Evolutionary conservation across 2,888 invertebrate genomes (phyloP).

Genomic region (Mythimna impura): DNA sequence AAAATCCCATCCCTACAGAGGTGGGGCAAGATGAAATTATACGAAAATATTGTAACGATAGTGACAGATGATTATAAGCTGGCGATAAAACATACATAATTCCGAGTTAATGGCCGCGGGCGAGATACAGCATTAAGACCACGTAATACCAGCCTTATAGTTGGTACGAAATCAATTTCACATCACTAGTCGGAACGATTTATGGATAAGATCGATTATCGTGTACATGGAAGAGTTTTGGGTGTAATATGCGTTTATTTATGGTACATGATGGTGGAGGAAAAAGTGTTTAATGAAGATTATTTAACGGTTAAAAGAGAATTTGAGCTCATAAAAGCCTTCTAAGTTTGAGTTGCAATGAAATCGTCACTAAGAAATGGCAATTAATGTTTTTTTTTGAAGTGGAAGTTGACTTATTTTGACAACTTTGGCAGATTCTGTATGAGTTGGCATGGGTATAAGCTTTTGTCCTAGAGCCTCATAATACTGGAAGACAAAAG

Average conservation of each 20-base stretch:
- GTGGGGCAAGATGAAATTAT: constrained; percentile 87
- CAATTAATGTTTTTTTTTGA: neutral
- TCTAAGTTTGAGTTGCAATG: neutral
- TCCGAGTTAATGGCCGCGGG: constrained; percentile 84
- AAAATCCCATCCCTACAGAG: constrained; percentile 75
- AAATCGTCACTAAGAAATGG: neutral
- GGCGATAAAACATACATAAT: constrained; percentile 90
- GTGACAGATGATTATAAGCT: constrained; percentile 91
- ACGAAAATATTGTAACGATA: constrained; percentile 90
- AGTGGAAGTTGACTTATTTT: neutral
- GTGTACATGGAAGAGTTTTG: constrained; percentile 61
- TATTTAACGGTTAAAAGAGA: constrained; percentile 20
- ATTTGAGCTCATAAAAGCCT: neutral
- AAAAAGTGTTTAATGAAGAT: constrained; percentile 40
- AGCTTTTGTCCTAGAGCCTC: neutral
- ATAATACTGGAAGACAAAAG: neutral
- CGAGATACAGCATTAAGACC: constrained; percentile 70
- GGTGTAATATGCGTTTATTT: constrained; percentile 66
- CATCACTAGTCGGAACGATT: constrained; percentile 77
- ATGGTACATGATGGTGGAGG: constrained; percentile 46
- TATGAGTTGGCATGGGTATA: neutral
- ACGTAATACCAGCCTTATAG: constrained; percentile 78
- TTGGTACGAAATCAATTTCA: constrained; percentile 82
- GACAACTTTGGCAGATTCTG: neutral
- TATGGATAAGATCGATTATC: constrained; percentile 74